phyloP scores from a whole-genome alignment of 2,888 invertebrate species.

The Volucella inflata region DNA sequence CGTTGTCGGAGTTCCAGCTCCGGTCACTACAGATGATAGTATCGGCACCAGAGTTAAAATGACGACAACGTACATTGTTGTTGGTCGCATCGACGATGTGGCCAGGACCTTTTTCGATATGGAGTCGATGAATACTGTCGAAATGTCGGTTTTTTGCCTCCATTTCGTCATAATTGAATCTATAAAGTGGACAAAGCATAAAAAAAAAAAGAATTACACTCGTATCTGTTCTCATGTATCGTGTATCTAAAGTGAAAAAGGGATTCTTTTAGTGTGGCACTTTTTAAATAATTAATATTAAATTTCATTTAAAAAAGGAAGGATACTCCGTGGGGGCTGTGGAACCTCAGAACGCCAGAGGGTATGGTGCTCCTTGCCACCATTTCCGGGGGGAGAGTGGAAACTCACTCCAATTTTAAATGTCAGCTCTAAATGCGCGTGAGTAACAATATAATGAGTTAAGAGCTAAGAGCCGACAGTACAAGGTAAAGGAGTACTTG shows the following conservation, averaged over 20 bases:
- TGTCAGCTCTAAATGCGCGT: conserved; percentile 7
- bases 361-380: background rate
- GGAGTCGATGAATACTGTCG: conserved; percentile 77
- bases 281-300: no score
- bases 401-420: background rate
- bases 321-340: no score
- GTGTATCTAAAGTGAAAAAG: no score
- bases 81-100: conserved; percentile 53
- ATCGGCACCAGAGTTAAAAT: conserved; percentile 63
- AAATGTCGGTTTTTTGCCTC: conserved; percentile 82
- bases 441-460: conserved; percentile 37
- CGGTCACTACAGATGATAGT: conserved; percentile 66
- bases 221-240: no score
- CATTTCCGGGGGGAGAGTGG: background rate
- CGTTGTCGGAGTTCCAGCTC: conserved; percentile 77
- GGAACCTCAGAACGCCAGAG: no score
- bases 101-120: conserved; percentile 66
- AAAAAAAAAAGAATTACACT: no score
- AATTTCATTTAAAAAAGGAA: no score
- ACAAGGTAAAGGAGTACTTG: no score
- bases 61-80: conserved; percentile 63
- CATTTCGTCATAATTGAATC: conserved; percentile 83
- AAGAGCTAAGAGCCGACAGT: background rate
- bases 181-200: conserved; percentile 71
- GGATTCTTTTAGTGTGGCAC: no score